phyloP scores from a whole-genome alignment of 1,140 invertebrate genomes.

The Macrotrachela quadricornifera region DNA sequence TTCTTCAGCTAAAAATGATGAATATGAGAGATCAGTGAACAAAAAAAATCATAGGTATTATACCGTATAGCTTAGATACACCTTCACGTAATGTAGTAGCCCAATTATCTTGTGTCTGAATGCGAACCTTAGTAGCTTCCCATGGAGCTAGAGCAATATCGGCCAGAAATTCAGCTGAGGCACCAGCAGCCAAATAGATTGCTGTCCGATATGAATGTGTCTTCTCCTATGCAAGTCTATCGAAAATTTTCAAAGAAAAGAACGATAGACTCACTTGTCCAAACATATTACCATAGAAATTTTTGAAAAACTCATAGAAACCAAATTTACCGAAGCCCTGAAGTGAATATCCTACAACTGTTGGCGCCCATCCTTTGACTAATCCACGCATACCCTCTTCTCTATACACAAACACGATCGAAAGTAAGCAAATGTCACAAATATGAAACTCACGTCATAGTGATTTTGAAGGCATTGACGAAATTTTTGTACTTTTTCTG shows the following conservation, averaged over 20 bases:
- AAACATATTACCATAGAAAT: conserved; percentile 55
- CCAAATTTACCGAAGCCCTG: conserved; percentile 52
- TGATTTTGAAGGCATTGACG: conserved; percentile 25
- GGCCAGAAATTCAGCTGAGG: conserved; percentile 95
- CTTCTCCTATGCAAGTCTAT: too few relatives aligned
- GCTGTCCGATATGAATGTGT: conserved; percentile 73
- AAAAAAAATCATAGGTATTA: too few relatives aligned
- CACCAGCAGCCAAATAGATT: conserved; percentile 77
- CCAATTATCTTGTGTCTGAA: conserved; percentile 88
- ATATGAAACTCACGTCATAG: conserved; percentile 11
- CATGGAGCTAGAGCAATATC: conserved; percentile 92
- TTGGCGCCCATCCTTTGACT: conserved; percentile 90
- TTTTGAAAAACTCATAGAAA: conserved; percentile 68
- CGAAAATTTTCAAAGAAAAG: too few relatives aligned
- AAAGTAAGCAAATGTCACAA: not conserved
- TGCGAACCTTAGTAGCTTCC: conserved; percentile 88
- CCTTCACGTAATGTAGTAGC: conserved; percentile 67
- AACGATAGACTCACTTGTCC: too few relatives aligned
- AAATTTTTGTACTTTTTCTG: conserved; percentile 23
- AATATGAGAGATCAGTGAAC: too few relatives aligned
- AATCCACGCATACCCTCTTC: conserved; percentile 75
- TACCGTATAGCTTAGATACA: conserved; percentile 48
- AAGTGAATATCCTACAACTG: conserved; percentile 83
- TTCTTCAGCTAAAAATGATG: too few relatives aligned
- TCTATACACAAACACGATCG: not conserved